phyloP scores from a whole-genome alignment of 37 sponge, comb jelly and placozoan genomes.

The Axinella damicornis region DNA sequence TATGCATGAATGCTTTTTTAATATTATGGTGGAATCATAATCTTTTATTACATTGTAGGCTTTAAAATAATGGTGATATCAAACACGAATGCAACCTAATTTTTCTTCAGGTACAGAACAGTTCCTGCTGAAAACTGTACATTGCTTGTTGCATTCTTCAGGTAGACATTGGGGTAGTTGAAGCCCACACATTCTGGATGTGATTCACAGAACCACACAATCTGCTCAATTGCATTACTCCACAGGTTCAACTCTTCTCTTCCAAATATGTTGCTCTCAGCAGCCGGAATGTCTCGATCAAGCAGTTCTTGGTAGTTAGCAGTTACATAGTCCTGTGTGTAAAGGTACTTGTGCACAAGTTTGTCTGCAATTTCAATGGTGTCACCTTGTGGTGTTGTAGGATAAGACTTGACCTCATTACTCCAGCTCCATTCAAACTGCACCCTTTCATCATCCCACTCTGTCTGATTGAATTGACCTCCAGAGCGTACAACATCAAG shows the following conservation, averaged over 20 bases:
- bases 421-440: constrained; percentile 12
- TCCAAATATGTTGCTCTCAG: constrained; percentile 20
- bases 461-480: too few relatives aligned
- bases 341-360: constrained; percentile 35
- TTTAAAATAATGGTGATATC: too few relatives aligned
- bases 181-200: constrained; percentile 67
- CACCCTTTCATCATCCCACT: too few relatives aligned
- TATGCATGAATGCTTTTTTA: too few relatives aligned
- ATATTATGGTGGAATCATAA: too few relatives aligned
- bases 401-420: constrained; percentile 20
- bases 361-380: constrained; percentile 13
- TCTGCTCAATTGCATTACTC: constrained; percentile 34
- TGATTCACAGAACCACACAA: constrained; percentile 44
- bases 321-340: neutral
- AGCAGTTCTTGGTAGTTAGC: neutral
- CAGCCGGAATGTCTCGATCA: constrained; percentile 28
- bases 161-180: constrained; percentile 11
- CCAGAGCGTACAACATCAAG: too few relatives aligned
- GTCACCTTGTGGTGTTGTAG: constrained; percentile 48
- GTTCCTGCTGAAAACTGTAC: neutral
- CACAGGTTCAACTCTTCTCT: neutral
- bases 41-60: too few relatives aligned
- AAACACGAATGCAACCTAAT: too few relatives aligned
- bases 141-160: constrained; percentile 2
- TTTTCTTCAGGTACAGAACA: constrained; percentile 8